phyloP scores from a whole-genome alignment of 2,888 invertebrate genomes.

The Papilio elwesi region DNA sequence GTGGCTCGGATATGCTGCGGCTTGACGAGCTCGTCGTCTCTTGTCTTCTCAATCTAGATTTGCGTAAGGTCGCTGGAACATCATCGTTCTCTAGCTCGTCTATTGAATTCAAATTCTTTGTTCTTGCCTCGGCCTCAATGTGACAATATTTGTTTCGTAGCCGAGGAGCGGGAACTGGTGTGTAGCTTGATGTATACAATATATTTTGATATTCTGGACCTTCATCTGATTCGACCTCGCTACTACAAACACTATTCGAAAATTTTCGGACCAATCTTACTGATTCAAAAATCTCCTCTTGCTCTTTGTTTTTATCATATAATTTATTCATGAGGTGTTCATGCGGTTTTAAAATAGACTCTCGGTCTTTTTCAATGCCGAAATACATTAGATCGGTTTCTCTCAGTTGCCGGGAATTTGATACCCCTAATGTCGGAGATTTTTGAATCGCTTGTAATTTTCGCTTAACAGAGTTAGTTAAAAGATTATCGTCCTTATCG shows the following conservation, averaged over 20 bases:
- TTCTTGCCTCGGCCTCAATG: slow-evolving; percentile 54
- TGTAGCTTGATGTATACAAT: slow-evolving; percentile 59
- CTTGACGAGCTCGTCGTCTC: slow-evolving; percentile 49
- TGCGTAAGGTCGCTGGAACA: slow-evolving; percentile 50
- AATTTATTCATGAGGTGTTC: slow-evolving; percentile 40
- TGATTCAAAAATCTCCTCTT: slow-evolving; percentile 70
- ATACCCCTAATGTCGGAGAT: slow-evolving; percentile 59
- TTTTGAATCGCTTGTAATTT: slow-evolving; percentile 57
- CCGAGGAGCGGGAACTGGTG: slow-evolving; percentile 69
- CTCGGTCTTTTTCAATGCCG: slow-evolving; percentile 66
- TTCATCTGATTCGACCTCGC: slow-evolving; percentile 76
- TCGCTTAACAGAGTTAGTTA: slow-evolving; percentile 48
- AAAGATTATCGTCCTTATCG: slow-evolving; percentile 18
- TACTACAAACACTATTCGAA: slow-evolving; percentile 73
- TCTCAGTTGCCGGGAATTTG: slow-evolving; percentile 79
- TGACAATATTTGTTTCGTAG: slow-evolving; percentile 61
- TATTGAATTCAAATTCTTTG: slow-evolving; percentile 62
- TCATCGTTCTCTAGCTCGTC: slow-evolving; percentile 61
- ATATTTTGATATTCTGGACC: slow-evolving; percentile 74
- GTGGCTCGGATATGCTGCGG: slow-evolving; percentile 72
- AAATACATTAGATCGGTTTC: slow-evolving; percentile 86
- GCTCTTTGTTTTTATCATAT: slow-evolving; percentile 52
- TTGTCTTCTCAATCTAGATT: slow-evolving; percentile 60
- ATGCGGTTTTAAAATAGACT: neutral
- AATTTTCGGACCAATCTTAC: slow-evolving; percentile 73